Percentiles rank a stretch among this genome's conserved stretches.
These are phyloP conservation scores for Murina feae DNA, from an alignment of 2,113 vertebrate genomes.

Conservation along the genomic window DNA sequence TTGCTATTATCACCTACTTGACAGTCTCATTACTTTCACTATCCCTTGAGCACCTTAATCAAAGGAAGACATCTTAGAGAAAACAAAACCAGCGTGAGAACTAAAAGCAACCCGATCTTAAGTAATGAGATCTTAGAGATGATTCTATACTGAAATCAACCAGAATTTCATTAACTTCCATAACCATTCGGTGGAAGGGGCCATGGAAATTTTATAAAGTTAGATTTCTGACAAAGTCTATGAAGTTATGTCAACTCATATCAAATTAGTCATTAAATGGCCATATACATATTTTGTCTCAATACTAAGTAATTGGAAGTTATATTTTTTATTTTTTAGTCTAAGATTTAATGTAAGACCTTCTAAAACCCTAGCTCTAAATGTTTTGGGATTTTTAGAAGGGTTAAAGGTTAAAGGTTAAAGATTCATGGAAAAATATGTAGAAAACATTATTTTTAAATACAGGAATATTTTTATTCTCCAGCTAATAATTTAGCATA, in stretches of 20 bases:
- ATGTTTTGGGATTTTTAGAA: conserved; percentile 7
- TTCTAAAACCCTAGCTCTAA: not conserved
- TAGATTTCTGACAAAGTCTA: not conserved
- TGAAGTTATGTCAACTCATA: not conserved
- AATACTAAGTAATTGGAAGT: not conserved
- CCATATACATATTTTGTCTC: not conserved
- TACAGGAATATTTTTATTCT: not conserved
- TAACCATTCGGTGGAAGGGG: not conserved
- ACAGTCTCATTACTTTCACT: not conserved
- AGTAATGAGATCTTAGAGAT: not conserved
- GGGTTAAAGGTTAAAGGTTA: too few species aligned
- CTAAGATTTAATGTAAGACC: not conserved
- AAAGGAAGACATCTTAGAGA: not conserved
- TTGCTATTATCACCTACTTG: not conserved
- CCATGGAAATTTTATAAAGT: not conserved
- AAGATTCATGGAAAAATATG: not conserved
- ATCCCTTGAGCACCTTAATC: not conserved
- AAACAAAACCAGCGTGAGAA: not conserved
- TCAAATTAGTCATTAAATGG: not conserved
- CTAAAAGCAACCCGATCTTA: not conserved
- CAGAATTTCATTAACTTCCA: not conserved
- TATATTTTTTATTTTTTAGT: not conserved
- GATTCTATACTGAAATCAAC: not conserved
- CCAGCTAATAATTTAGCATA: conserved; percentile 9
- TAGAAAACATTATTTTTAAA: not conserved